These are phyloP conservation scores for Folsomia candida DNA, from an alignment of 2,888 invertebrate species.

Conservation along the genomic window DNA sequence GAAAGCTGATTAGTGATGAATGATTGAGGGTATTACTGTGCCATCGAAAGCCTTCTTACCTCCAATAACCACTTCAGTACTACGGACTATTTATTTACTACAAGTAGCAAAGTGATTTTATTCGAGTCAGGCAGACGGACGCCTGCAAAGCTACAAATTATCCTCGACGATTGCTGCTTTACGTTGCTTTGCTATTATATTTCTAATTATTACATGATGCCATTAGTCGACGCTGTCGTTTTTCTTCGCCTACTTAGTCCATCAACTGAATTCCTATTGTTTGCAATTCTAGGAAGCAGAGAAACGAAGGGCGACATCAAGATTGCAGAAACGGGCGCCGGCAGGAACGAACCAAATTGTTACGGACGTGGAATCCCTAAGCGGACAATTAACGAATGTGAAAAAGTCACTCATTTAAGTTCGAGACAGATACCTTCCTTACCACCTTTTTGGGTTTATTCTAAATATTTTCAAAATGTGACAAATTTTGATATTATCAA, in stretches of 20 bases:
- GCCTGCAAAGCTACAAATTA: conserved; percentile 8
- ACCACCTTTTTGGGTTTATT: background rate
- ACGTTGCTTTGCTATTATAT: no score
- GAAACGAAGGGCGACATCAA: conserved; percentile 26
- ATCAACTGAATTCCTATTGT: background rate
- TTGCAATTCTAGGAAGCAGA: conserved; percentile 40
- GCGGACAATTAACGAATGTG: conserved; percentile 40
- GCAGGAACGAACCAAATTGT: conserved; percentile 14
- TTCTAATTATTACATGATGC: no score
- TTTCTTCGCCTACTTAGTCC: background rate
- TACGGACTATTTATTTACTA: no score
- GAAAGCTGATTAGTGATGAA: no score
- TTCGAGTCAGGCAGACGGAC: conserved; percentile 2
- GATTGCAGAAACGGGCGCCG: conserved; percentile 31
- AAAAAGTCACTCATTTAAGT: conserved; percentile 31
- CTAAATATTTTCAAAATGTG: background rate
- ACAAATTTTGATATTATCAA: no score
- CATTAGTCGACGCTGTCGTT: background rate
- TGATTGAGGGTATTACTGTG: no score
- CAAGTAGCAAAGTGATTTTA: no score
- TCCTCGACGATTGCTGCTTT: no score
- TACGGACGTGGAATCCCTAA: conserved; percentile 34
- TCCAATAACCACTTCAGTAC: no score
- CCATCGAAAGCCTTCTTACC: no score
- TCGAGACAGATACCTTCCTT: background rate